Evolutionary conservation across 1,140 invertebrate species (phyloP).

Genomic region (Homarus americanus): DNA sequence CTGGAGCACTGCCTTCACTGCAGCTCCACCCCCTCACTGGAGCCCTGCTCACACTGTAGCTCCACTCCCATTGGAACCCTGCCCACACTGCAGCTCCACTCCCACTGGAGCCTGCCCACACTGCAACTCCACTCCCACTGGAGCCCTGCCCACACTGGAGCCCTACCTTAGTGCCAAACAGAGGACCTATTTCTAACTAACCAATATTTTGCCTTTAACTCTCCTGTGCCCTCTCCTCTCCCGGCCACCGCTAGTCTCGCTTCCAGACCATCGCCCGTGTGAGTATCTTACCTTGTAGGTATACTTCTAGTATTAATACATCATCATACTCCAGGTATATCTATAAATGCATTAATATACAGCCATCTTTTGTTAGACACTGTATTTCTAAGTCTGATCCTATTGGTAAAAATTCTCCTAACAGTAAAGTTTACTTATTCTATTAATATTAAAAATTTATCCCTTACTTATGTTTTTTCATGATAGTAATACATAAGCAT

Average conservation of each 20-base stretch:
- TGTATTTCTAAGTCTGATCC: no score
- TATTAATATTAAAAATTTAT: no score
- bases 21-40: neutral
- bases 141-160: neutral
- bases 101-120: neutral
- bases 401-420: no score
- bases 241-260: conserved; percentile 34
- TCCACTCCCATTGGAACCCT: neutral
- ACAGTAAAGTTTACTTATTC: no score
- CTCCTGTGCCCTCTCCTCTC: conserved; percentile 48
- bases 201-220: conserved; percentile 46
- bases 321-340: neutral
- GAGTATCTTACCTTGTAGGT: conserved; percentile 32
- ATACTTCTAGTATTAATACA: neutral
- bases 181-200: conserved; percentile 33
- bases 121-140: neutral
- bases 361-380: neutral
- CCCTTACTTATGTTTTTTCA: no score
- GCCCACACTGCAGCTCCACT: neutral
- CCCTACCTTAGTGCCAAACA: neutral
- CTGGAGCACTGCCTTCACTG: neutral
- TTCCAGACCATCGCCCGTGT: conserved; percentile 50
- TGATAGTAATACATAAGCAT: no score
- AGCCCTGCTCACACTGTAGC: neutral
- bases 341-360: no score